phyloP scores from a whole-genome alignment of 1,140 invertebrate genomes.

The Neodiprion pinetum region DNA sequence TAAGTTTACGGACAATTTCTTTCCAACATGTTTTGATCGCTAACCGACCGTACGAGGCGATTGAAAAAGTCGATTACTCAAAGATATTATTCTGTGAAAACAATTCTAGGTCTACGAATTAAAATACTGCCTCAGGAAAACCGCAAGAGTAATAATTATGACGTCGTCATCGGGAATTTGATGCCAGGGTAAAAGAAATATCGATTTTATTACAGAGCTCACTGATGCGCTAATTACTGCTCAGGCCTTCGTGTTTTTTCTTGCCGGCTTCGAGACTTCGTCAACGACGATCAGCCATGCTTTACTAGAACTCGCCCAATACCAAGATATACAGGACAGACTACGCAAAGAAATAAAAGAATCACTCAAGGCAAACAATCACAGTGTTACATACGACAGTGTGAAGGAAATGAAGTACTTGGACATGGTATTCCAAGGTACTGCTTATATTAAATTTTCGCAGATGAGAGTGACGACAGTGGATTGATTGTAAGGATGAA shows the following conservation, averaged over 20 bases:
- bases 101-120: too few species aligned
- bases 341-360: constrained; percentile 58
- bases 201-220: constrained; percentile 28
- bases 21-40: too few species aligned
- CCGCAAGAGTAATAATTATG: too few species aligned
- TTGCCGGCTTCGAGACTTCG: constrained; percentile 42
- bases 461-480: too few species aligned
- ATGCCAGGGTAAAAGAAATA: neutral
- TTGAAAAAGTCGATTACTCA: too few species aligned
- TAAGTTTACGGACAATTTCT: too few species aligned
- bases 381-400: constrained; percentile 39
- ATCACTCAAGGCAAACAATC: constrained; percentile 34
- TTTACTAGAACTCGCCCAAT: constrained; percentile 37
- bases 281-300: constrained; percentile 34
- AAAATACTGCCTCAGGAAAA: too few species aligned
- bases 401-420: constrained; percentile 49
- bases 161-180: too few species aligned
- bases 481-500: too few species aligned
- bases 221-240: constrained; percentile 33
- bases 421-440: constrained; percentile 35
- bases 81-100: too few species aligned
- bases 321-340: constrained; percentile 34
- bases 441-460: constrained; percentile 22
- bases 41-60: too few species aligned
- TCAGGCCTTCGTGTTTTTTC: constrained; percentile 40